A percentile compares a stretch with the other conserved stretches of the same genome.
Evolutionary conservation across 2,888 invertebrate genomes (phyloP).

Genomic region (Melanchra persicariae): DNA sequence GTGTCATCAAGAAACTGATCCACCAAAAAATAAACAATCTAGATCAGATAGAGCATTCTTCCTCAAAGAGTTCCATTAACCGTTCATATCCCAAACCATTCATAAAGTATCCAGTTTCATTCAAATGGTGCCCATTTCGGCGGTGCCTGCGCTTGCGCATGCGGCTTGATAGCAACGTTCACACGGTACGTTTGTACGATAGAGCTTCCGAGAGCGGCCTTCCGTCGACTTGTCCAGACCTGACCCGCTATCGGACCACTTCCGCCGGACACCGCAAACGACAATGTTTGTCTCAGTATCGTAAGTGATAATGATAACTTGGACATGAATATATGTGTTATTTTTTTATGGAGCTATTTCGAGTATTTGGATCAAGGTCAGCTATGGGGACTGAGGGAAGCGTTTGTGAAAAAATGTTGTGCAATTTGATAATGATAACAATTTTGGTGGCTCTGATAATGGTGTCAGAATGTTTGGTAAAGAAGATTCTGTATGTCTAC

Average conservation of each 20-base stretch:
- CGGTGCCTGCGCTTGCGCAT: conserved; percentile 52
- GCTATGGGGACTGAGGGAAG: neutral
- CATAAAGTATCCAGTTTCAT: conserved; percentile 57
- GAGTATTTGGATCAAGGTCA: conserved; percentile 57
- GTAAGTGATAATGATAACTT: conserved; percentile 56
- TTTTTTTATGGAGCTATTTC: conserved; percentile 29
- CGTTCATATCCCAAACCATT: conserved; percentile 26
- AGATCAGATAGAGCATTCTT: conserved; percentile 18
- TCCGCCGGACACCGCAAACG: conserved; percentile 87
- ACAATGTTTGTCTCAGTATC: conserved; percentile 63
- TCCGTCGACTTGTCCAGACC: conserved; percentile 83
- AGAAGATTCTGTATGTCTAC: neutral
- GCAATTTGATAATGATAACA: neutral
- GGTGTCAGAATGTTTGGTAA: neutral
- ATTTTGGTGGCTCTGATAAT: neutral
- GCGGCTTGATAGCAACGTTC: conserved; percentile 74
- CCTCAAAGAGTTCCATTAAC: conserved; percentile 7
- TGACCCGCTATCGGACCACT: conserved; percentile 83
- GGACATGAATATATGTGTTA: conserved; percentile 24
- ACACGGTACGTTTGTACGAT: conserved; percentile 82
- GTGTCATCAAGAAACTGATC: neutral
- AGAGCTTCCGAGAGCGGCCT: conserved; percentile 81
- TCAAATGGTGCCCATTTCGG: conserved; percentile 59
- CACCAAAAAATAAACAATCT: neutral
- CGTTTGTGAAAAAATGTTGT: neutral